Evolutionary conservation across 2,888 invertebrate genomes (phyloP).

Genomic region (Phaedon cochleariae): DNA sequence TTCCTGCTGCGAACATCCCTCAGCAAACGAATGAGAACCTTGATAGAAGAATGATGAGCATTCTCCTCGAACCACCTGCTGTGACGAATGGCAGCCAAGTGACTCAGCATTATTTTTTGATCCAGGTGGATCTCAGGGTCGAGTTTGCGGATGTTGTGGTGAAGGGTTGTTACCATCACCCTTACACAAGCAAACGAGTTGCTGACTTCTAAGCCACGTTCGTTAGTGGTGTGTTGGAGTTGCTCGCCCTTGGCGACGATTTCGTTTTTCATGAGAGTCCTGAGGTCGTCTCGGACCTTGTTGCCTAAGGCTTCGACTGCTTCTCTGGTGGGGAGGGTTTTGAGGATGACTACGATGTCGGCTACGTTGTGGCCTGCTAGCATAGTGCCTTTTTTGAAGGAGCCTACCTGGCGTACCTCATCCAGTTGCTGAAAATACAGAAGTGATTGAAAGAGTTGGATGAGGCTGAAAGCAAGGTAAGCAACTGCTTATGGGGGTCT

Average conservation of each 20-base stretch:
- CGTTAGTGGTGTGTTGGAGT: slow-evolving; percentile 68
- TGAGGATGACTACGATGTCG: slow-evolving; percentile 95
- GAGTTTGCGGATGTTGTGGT: slow-evolving; percentile 91
- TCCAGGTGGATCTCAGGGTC: slow-evolving; percentile 86
- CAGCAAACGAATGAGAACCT: slow-evolving; percentile 89
- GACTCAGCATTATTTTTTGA: slow-evolving; percentile 82
- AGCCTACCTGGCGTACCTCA: slow-evolving; percentile 96
- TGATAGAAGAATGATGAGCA: slow-evolving; percentile 95
- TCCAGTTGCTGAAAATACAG: slow-evolving; percentile 79
- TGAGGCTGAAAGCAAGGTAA: no score
- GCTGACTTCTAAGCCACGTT: slow-evolving; percentile 88
- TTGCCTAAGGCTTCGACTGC: slow-evolving; percentile 92
- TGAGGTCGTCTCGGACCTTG: slow-evolving; percentile 88
- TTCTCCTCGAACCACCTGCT: slow-evolving; percentile 99
- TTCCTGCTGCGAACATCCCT: slow-evolving; percentile 91
- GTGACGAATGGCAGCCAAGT: slow-evolving; percentile 93
- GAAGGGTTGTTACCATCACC: slow-evolving; percentile 92
- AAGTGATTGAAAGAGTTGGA: no score
- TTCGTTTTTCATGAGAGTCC: slow-evolving; percentile 72
- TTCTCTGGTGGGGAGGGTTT: slow-evolving; percentile 95
- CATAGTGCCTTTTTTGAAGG: slow-evolving; percentile 98
- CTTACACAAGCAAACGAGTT: slow-evolving; percentile 87
- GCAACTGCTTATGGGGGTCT: no score
- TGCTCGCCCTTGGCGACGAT: slow-evolving; percentile 70
- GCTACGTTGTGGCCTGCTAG: slow-evolving; percentile 94